These are phyloP conservation scores for Trididemnum nubilum DNA, from an alignment of 23 tunicate genomes.

Conservation along the genomic window DNA sequence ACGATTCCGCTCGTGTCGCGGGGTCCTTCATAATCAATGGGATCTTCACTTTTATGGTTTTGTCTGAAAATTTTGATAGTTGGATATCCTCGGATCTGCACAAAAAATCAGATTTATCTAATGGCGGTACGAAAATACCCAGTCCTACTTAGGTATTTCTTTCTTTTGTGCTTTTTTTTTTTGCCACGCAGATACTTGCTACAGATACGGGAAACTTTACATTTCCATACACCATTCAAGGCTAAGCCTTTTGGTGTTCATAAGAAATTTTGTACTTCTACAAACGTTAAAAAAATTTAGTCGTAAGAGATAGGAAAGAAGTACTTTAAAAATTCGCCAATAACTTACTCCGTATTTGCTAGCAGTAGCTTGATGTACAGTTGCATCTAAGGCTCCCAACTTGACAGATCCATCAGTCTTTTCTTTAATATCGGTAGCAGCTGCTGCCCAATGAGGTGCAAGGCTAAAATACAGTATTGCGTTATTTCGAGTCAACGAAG, in stretches of 20 bases:
- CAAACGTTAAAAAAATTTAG: too few species aligned
- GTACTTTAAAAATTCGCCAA: too few species aligned
- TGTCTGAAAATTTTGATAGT: conserved; percentile 91
- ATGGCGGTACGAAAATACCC: too few species aligned
- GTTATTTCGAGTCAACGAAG: too few species aligned
- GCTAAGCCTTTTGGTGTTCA: too few species aligned
- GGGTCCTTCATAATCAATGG: conserved; percentile 88
- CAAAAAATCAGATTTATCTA: neutral
- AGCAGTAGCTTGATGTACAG: conserved; percentile 70
- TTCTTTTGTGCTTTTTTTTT: too few species aligned
- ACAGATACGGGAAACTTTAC: too few species aligned
- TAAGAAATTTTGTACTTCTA: too few species aligned
- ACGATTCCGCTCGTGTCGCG: conserved; percentile 79
- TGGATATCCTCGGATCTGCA: conserved; percentile 91
- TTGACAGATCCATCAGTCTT: conserved; percentile 79
- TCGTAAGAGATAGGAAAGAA: too few species aligned
- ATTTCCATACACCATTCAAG: too few species aligned
- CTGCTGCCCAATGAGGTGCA: conserved; percentile 93
- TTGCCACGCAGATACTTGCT: too few species aligned
- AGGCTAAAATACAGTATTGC: conserved; percentile 40
- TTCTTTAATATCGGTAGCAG: conserved; percentile 82
- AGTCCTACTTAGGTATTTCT: too few species aligned
- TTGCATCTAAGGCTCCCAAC: conserved; percentile 96
- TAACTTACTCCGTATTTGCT: conserved; percentile 80
- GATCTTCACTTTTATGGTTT: conserved; percentile 65